Base-by-base conservation (phyloP, 1,140 invertebrate species). In the Anastrepha ludens region DNA sequence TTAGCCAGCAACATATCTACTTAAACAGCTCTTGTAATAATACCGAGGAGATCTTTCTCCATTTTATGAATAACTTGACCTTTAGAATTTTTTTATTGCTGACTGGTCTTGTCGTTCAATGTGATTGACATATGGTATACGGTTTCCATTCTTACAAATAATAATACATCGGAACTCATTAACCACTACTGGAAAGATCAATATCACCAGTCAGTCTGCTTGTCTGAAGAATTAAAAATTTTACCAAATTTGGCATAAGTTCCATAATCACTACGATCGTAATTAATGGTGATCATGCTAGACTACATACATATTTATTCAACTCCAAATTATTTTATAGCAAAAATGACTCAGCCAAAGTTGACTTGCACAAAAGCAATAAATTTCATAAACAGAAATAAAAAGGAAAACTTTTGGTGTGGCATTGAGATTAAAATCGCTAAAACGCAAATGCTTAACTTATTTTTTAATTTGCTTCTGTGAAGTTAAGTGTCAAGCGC, bases 381-480 rank as follows among this genome's bases (percentile, higher is more conserved):
- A 55, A 81, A 58, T 20, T 81, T 81, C 41, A 55, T 81, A 50
- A 58, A 29, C 29, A 29, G 29, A 29, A 81, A 81, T 55, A 47
- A 55, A 44, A 74, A 47, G 17, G 47, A 70, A 47, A 81, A n/a
- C 47, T 81, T 81, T 81, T 81, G 74, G 44, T n/a, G 44, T 81
- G 74, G 74, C 47, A 81, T 81, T 81, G 74, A 58, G 74, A 81
- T 81, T 58, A 50, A 81, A 55, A 55, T 81, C 74, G 44, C 13
- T 55, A 13, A 62, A 62, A 62, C 3, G 13, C 15, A 17, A 62
- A 62, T 62, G 13, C 1, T n/a, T 17, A 62, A n/a, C 50, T 55
- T 11, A 55, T 55, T 5, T 74, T 47, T 47, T 74, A 47, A 44
- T 17, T 74, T 74, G 41, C 44, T 74, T 9, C 67, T 44, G 39